Base-by-base conservation (phyloP, 2,888 invertebrate genomes). In the Drosophila hamatofila region DNA sequence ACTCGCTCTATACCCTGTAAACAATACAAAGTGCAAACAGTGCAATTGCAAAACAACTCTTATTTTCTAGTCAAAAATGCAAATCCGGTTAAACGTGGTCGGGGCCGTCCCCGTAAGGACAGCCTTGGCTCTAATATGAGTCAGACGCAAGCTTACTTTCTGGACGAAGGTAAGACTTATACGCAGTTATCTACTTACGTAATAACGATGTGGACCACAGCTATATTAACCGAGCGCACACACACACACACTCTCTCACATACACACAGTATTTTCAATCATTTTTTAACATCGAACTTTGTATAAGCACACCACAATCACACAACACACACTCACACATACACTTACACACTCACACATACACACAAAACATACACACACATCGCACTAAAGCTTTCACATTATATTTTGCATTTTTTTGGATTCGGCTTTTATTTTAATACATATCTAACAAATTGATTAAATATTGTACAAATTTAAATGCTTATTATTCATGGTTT, bases 151-250 rank as follows among this genome's bases (percentile, higher is more conserved):
- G 95, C 95, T 90, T 95, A 96, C 92, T 95, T 96, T 81, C 93
- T 96, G 81, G 96, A 95, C 93, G 96, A 96, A 94, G 96, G 96
- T 96, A 93, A 92, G 92, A 89, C 89, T 83, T 77, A 61, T 54
- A 79, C 57, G 75, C 61, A 57, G 66, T 60, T 59, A 78, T 64
- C 18, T 48, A 57, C 56, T 42, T 72, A 63, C 57, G 55, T 68
- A 75, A 80, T 51, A 65, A 58, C 42, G 56, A 62, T 64, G 80
- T 65, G 67, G 80, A 60, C 51, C 68, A 76, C 77, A 72, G 57
- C 66, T 75, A 61, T 60, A 67, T 55, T 68, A 61, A 44, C 27
- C 54, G 52, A 58, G 37, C 69, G 8, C 61, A 42, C 69, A 60
- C 55, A 59, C 41, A 59, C 58, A 9, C 33, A 6, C 35, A 16